These are phyloP conservation scores for Hetaerina titia DNA, from an alignment of 2,888 invertebrate species.

Conservation along the genomic window DNA sequence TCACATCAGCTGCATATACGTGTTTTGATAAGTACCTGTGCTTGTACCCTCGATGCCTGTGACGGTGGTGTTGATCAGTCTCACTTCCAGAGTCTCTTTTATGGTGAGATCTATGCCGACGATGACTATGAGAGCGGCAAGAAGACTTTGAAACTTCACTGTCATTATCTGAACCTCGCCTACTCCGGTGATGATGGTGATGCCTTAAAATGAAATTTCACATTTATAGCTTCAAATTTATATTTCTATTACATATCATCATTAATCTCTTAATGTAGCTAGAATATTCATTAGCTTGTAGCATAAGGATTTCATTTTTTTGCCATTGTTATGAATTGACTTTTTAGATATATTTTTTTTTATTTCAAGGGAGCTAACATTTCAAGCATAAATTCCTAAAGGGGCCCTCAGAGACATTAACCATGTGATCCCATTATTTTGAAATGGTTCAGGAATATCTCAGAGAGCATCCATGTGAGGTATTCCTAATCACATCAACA, in stretches of 20 bases:
- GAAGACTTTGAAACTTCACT: constrained; percentile 93
- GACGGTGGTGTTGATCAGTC: constrained; percentile 81
- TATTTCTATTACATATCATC: too few species aligned
- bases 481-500: too few species aligned
- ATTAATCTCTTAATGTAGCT: background rate
- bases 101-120: constrained; percentile 86
- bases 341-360: too few species aligned
- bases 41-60: constrained; percentile 73
- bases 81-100: constrained; percentile 86
- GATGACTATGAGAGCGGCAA: constrained; percentile 87
- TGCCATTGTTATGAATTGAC: too few species aligned
- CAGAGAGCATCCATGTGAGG: too few species aligned
- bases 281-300: too few species aligned
- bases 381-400: too few species aligned
- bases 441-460: too few species aligned
- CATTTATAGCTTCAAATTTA: background rate
- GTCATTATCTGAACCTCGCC: constrained; percentile 92
- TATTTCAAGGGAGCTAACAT: too few species aligned
- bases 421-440: too few species aligned
- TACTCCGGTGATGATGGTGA: constrained; percentile 87
- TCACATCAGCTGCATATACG: background rate
- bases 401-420: too few species aligned
- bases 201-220: constrained; percentile 78
- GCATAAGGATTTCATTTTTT: too few species aligned
- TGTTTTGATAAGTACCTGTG: constrained; percentile 71